A percentile compares a stretch with the other conserved stretches of the same genome.
Conservation (phyloP, 2,113 vertebrate genomes). For the Nerophis lumbriciformis region DNA sequence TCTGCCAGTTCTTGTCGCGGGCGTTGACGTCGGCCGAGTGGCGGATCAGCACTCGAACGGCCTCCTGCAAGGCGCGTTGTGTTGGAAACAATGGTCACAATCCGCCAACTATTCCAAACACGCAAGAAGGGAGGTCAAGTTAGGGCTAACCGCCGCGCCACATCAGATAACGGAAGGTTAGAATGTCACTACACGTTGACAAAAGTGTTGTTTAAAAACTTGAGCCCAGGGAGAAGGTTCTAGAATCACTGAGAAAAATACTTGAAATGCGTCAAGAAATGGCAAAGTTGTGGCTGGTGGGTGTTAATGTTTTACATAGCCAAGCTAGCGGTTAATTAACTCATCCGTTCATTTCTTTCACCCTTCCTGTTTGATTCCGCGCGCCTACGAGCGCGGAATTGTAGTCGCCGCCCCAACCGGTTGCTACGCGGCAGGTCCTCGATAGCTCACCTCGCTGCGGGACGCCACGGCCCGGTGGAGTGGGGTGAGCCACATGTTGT, state of each 20-base stretch:
- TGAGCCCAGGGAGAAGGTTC: too few species aligned
- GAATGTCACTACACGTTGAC: background rate
- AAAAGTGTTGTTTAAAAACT: too few species aligned
- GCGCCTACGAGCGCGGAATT: background rate
- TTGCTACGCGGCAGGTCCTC: background rate
- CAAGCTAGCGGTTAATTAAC: background rate
- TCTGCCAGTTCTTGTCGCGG: constrained; percentile 98
- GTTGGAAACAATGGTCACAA: too few species aligned
- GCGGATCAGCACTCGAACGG: constrained; percentile 88
- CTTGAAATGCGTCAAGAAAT: background rate
- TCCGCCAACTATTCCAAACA: background rate
- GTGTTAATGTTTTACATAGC: background rate
- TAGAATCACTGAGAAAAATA: background rate
- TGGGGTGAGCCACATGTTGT: constrained; percentile 97
- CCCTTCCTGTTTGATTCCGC: background rate
- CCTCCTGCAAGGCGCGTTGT: constrained; percentile 72
- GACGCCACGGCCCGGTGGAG: constrained; percentile 94
- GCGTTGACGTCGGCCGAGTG: constrained; percentile 95
- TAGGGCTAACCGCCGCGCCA: background rate
- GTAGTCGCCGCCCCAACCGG: background rate
- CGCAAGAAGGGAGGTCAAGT: background rate
- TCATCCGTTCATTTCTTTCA: background rate
- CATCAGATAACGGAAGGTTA: background rate
- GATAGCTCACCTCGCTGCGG: constrained; percentile 83
- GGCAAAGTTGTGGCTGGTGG: too few species aligned